Evolutionary conservation across 2,888 invertebrate genomes (phyloP).

Genomic region (Osmoderma eremita): DNA sequence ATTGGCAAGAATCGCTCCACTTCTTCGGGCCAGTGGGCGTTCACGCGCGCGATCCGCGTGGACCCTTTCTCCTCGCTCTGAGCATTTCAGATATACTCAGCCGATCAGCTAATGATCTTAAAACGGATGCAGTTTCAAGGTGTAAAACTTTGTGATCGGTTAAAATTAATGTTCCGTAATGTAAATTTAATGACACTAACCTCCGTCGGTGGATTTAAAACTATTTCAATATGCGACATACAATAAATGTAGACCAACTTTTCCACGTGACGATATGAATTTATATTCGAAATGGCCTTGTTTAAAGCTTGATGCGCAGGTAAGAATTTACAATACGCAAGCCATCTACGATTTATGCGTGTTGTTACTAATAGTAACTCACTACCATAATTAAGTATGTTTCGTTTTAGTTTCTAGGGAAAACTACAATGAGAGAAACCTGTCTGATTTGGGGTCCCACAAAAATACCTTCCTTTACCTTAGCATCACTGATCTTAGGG

Average conservation of each 20-base stretch:
- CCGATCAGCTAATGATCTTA: constrained; percentile 41
- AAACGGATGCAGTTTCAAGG: constrained; percentile 48
- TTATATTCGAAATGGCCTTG: too few relatives aligned
- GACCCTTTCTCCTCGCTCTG: constrained; percentile 42
- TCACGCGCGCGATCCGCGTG: constrained; percentile 28
- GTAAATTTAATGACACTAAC: constrained; percentile 50
- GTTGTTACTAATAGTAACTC: neutral
- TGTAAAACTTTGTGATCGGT: constrained; percentile 50
- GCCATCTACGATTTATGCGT: too few relatives aligned
- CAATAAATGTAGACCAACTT: neutral
- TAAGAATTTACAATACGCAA: too few relatives aligned
- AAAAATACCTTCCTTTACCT: too few relatives aligned
- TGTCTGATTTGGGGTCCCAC: too few relatives aligned
- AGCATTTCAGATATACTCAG: constrained; percentile 20
- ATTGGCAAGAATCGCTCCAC: constrained; percentile 44
- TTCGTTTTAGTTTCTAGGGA: too few relatives aligned
- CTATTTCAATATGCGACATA: constrained; percentile 12
- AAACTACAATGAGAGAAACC: too few relatives aligned
- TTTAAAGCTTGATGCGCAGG: too few relatives aligned
- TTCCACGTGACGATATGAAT: too few relatives aligned
- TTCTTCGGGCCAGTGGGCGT: constrained; percentile 44
- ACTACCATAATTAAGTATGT: too few relatives aligned
- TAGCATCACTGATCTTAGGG: too few relatives aligned
- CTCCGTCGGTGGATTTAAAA: constrained; percentile 23
- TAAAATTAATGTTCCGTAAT: constrained; percentile 51